Percentiles rank a stretch among this genome's conserved stretches.
Conservation (phyloP, 2,888 invertebrate species). For the Nymphalis c-album region DNA sequence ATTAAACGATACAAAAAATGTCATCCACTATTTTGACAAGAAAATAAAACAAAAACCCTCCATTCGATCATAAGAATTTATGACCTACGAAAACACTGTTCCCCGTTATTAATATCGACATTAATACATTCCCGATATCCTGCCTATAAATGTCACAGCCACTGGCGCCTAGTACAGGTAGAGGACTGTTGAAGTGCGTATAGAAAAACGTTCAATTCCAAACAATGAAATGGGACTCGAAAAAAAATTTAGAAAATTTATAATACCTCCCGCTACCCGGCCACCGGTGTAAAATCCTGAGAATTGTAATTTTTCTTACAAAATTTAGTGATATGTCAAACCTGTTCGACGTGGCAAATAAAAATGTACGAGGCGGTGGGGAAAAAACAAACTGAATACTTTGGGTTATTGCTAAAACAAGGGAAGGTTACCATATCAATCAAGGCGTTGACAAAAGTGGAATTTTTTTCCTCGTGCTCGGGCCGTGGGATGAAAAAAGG, state of each 20-base stretch:
- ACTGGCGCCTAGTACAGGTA: constrained; percentile 80
- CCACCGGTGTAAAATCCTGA: constrained; percentile 72
- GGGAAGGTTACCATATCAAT: constrained; percentile 79
- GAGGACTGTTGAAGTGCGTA: constrained; percentile 63
- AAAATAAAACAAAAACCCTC: constrained; percentile 54
- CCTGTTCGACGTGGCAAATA: constrained; percentile 76
- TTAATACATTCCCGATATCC: constrained; percentile 79
- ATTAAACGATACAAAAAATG: constrained; percentile 53
- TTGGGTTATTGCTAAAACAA: constrained; percentile 80
- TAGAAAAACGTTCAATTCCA: constrained; percentile 68
- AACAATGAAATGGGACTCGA: constrained; percentile 67
- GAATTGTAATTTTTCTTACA: constrained; percentile 78
- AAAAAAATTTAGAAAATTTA: constrained; percentile 71
- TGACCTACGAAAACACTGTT: constrained; percentile 59
- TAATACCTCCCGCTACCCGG: constrained; percentile 67
- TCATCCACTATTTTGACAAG: constrained; percentile 66
- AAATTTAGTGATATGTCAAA: constrained; percentile 81
- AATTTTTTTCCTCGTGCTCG: constrained; percentile 58
- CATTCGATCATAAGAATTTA: constrained; percentile 70
- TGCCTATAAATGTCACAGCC: constrained; percentile 77
- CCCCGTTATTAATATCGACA: constrained; percentile 78
- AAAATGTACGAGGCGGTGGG: constrained; percentile 69
- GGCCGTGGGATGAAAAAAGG: constrained; percentile 72
- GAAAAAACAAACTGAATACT: constrained; percentile 64
- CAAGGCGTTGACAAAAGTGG: constrained; percentile 78